Evolutionary conservation across 2,113 vertebrate species (phyloP), one percentile per base, ranked within the genome.

Genomic region (Brachionichthys hirsutus): DNA sequence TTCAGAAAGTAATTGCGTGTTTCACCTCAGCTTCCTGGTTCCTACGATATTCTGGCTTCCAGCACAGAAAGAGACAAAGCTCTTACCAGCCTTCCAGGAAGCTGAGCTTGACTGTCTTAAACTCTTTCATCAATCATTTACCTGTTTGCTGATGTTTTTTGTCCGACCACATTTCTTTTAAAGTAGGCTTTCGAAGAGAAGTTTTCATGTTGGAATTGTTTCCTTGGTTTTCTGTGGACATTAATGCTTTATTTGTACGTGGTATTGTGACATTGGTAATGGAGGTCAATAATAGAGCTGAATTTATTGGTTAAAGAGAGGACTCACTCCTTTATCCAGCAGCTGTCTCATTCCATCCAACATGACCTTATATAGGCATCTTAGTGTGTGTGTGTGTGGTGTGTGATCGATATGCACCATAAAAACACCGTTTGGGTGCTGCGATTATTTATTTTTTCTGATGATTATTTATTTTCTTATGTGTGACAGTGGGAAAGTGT

Each of bases 401-500:
- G 42, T 13, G n/a, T 47, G 43, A 59, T 19, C 35, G 17, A 6
- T 68, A 15, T 34, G 15, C 8, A 19, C 8, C 42, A 53, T 14
- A n/a, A 34, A 53, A 34, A 38, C 17, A 2, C 41, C 24, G 14
- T 54, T 16, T 12, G 44, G 48, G 22, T 30, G 40, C 19, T 42
- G 20, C 61, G 10, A 18, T 20, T 22, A 61, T 42, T 15, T 42
- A 18, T 20, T 22, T 57, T 42, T 15, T 42, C 17, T 46, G 11
- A 40, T 8, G 19, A 62, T 20, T 22, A 61, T 42, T n/a, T n/a
- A n/a, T n/a, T n/a, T n/a, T n/a, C 4, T 42, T n/a, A 19, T 44
- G 30, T 30, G 49, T 52, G 35, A 61, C 14, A 1, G 47, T 73
- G 77, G 58, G 73, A 86, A 83, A 78, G 64, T 36, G 68, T 67